phyloP scores from a whole-genome alignment of 2,888 invertebrate species.

The Macaria liturata region DNA sequence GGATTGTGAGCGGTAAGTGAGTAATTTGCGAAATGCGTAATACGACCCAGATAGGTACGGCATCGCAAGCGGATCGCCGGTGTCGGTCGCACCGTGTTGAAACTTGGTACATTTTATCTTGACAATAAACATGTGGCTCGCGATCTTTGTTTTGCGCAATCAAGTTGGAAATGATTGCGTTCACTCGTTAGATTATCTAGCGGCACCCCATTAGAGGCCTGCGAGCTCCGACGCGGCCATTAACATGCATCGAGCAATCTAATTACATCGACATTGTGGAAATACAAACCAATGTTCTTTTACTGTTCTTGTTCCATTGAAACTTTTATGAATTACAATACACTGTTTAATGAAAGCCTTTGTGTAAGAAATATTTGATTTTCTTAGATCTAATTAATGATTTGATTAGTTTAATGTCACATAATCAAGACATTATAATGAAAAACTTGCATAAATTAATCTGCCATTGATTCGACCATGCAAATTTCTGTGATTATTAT shows the following conservation, averaged over 20 bases:
- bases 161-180: constrained; percentile 25
- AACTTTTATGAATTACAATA: too few relatives aligned
- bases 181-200: constrained; percentile 40
- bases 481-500: too few relatives aligned
- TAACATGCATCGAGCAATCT: background rate
- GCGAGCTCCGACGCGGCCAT: constrained; percentile 2
- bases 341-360: too few relatives aligned
- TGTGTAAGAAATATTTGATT: too few relatives aligned
- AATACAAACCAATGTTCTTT: too few relatives aligned
- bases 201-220: constrained; percentile 26
- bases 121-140: constrained; percentile 64
- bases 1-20: constrained; percentile 53
- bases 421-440: too few relatives aligned
- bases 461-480: too few relatives aligned
- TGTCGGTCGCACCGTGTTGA: constrained; percentile 52
- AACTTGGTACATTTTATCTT: constrained; percentile 61
- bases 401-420: too few relatives aligned
- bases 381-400: too few relatives aligned
- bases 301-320: too few relatives aligned
- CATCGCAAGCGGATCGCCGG: constrained; percentile 58
- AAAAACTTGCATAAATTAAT: too few relatives aligned
- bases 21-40: constrained; percentile 71
- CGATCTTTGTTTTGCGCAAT: constrained; percentile 68
- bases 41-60: constrained; percentile 70
- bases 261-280: too few relatives aligned